These are phyloP conservation scores for Mustelus asterias DNA, from an alignment of 2,113 vertebrate genomes.

Conservation along the genomic window DNA sequence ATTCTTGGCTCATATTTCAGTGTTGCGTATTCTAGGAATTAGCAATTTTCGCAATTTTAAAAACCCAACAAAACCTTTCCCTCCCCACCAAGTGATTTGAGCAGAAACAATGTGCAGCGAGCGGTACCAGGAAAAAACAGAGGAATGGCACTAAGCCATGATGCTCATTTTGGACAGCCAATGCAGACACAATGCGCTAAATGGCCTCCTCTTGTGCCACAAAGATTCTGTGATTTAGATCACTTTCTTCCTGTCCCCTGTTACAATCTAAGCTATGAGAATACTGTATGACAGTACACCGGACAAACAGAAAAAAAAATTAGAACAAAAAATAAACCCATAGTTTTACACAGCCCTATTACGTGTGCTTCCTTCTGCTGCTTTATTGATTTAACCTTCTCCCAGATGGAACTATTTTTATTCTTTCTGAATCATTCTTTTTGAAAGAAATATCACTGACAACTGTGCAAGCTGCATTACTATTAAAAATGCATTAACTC, in stretches of 20 bases:
- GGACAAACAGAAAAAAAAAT: background rate
- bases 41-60: background rate
- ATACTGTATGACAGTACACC: background rate
- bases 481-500: background rate
- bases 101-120: too few relatives aligned
- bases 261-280: too few relatives aligned
- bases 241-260: background rate
- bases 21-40: background rate
- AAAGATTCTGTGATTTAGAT: background rate
- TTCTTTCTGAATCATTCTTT: background rate
- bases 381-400: background rate
- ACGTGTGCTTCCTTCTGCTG: background rate
- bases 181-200: too few relatives aligned
- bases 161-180: too few relatives aligned
- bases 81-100: background rate
- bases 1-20: background rate
- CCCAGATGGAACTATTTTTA: background rate
- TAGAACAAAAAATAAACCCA: background rate
- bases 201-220: too few relatives aligned
- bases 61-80: background rate
- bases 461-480: background rate
- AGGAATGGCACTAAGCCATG: too few relatives aligned
- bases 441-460: background rate
- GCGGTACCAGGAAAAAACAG: too few relatives aligned
- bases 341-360: background rate